Percentiles rank a stretch among this genome's conserved stretches.
These are phyloP conservation scores for Hypocryptadius cinnamomeus DNA, from an alignment of 2,113 vertebrate species.

Conservation along the genomic window DNA sequence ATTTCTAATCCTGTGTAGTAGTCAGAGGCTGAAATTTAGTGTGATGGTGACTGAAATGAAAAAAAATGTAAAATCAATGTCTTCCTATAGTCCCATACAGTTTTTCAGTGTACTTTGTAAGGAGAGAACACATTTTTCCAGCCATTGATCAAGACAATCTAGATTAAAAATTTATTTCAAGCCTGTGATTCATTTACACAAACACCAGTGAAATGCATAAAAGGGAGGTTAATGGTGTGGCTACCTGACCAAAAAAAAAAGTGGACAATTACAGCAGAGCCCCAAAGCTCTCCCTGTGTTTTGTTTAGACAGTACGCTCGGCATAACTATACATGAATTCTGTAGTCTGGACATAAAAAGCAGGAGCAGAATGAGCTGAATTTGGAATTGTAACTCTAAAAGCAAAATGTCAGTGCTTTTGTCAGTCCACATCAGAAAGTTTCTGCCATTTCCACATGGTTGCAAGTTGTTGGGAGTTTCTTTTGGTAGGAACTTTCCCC, in stretches of 20 bases:
- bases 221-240: not conserved
- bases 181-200: not conserved
- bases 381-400: not conserved
- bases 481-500: not conserved
- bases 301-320: not conserved
- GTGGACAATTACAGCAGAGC: not conserved
- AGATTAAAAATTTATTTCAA: not conserved
- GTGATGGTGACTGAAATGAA: not conserved
- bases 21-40: not conserved
- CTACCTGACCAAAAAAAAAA: fast-evolving
- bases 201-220: not conserved
- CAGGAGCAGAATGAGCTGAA: not conserved
- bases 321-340: not conserved
- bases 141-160: not conserved
- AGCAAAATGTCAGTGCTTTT: not conserved
- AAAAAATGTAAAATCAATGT: not conserved
- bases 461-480: not conserved
- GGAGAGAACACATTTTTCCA: not conserved
- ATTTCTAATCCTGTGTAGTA: not conserved
- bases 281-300: not conserved
- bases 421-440: not conserved
- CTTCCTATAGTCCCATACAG: not conserved
- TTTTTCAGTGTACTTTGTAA: not conserved
- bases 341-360: not conserved
- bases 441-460: not conserved